phyloP scores from a whole-genome alignment of 2,113 vertebrate species.

The Thymallus thymallus region DNA sequence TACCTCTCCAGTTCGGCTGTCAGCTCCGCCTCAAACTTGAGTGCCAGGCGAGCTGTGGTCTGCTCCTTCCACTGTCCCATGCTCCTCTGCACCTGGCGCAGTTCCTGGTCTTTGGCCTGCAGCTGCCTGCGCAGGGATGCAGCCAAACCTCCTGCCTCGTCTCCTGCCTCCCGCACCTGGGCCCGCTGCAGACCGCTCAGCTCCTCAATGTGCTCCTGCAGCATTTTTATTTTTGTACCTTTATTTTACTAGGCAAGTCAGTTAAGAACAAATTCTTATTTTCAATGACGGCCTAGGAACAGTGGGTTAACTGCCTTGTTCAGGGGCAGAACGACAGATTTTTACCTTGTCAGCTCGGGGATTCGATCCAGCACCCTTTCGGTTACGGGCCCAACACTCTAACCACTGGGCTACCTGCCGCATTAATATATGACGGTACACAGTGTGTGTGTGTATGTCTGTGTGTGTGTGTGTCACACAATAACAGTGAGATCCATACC shows the following conservation, averaged over 20 bases:
- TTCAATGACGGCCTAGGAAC: too few species aligned
- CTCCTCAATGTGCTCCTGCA: constrained; percentile 78
- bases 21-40: constrained; percentile 70
- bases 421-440: neutral
- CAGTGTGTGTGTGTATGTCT: neutral
- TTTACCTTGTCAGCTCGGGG: too few species aligned
- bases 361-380: too few species aligned
- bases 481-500: constrained; percentile 37
- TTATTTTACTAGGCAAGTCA: too few species aligned
- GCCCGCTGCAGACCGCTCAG: constrained; percentile 62
- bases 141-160: constrained; percentile 37
- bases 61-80: constrained; percentile 73
- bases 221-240: too few species aligned
- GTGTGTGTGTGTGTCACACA: neutral
- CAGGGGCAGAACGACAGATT: too few species aligned
- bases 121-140: constrained; percentile 64
- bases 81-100: constrained; percentile 67
- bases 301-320: too few species aligned
- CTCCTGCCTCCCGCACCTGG: constrained; percentile 40
- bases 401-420: too few species aligned
- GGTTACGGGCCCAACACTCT: too few species aligned
- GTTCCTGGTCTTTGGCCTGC: constrained; percentile 68
- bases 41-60: constrained; percentile 65
- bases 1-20: constrained; percentile 73
- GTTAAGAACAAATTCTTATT: too few species aligned